phyloP scores from a whole-genome alignment of 2,113 vertebrate species.

The Pachypanchax playfairii region DNA sequence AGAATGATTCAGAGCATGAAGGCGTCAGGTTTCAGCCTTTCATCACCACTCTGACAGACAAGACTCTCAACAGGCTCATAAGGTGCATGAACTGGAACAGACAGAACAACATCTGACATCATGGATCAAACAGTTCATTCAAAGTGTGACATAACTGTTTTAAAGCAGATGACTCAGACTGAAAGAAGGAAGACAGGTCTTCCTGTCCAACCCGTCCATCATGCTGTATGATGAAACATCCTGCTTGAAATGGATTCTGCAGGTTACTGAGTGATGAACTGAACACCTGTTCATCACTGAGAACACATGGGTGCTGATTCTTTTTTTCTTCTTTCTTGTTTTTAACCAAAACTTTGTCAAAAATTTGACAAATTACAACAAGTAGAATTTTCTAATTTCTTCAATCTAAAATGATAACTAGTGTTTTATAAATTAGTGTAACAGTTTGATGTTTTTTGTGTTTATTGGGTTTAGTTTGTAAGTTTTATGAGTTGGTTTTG shows the following conservation, averaged over 20 bases:
- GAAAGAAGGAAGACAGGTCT: slow-evolving; percentile 4
- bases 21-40: slow-evolving; percentile 29
- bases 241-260: slow-evolving; percentile 19
- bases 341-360: no score
- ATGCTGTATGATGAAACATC: slow-evolving; percentile 18
- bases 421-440: no score
- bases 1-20: slow-evolving; percentile 6
- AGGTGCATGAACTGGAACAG: slow-evolving; percentile 38
- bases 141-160: slow-evolving; percentile 31
- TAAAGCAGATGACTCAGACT: slow-evolving; percentile 26
- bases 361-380: no score
- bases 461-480: no score
- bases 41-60: slow-evolving; percentile 58
- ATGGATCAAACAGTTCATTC: slow-evolving; percentile 56
- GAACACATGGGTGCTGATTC: background rate
- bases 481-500: no score
- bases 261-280: slow-evolving; percentile 1
- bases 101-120: slow-evolving; percentile 42
- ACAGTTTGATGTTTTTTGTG: no score
- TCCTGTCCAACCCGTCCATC: slow-evolving; percentile 30
- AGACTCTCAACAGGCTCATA: slow-evolving; percentile 64
- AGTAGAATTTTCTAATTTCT: no score
- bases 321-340: no score
- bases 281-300: background rate
- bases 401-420: no score